Conservation (phyloP, 2,888 invertebrate species). For the Platycheirus rosarum region DNA sequence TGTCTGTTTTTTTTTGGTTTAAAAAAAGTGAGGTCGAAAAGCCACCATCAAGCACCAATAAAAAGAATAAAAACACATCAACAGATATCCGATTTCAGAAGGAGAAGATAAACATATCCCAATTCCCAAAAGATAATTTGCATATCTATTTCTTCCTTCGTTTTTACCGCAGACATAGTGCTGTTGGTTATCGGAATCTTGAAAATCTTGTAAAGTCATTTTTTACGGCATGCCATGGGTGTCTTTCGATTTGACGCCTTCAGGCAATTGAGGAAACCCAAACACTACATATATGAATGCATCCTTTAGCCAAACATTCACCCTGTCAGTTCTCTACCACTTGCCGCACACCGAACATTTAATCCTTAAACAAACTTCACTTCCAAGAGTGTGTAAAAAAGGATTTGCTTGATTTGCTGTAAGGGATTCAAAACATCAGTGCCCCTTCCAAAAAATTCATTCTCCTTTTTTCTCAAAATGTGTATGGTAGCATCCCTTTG, state of each 20-base stretch:
- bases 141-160: constrained; percentile 74
- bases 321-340: constrained; percentile 16
- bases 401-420: constrained; percentile 75
- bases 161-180: constrained; percentile 22
- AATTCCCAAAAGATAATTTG: constrained; percentile 71
- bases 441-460: too few relatives aligned
- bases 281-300: constrained; percentile 60
- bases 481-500: too few relatives aligned
- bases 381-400: constrained; percentile 73
- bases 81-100: constrained; percentile 48
- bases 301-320: constrained; percentile 25
- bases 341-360: constrained; percentile 53
- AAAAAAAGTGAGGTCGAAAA: constrained; percentile 23
- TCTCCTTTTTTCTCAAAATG: too few relatives aligned
- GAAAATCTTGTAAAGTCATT: constrained; percentile 74
- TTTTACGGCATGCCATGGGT: constrained; percentile 70
- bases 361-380: constrained; percentile 74
- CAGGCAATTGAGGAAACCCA: constrained; percentile 55
- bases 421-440: constrained; percentile 72
- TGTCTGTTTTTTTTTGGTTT: constrained; percentile 18
- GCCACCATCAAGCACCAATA: constrained; percentile 67
- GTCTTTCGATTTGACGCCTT: constrained; percentile 72
- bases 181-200: constrained; percentile 74
- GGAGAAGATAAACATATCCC: constrained; percentile 47
- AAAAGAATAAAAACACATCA: constrained; percentile 36